A percentile compares a stretch with the other conserved stretches of the same genome.
These are phyloP conservation scores for Slavum lentiscoides DNA, from an alignment of 2,888 invertebrate species.

Conservation along the genomic window DNA sequence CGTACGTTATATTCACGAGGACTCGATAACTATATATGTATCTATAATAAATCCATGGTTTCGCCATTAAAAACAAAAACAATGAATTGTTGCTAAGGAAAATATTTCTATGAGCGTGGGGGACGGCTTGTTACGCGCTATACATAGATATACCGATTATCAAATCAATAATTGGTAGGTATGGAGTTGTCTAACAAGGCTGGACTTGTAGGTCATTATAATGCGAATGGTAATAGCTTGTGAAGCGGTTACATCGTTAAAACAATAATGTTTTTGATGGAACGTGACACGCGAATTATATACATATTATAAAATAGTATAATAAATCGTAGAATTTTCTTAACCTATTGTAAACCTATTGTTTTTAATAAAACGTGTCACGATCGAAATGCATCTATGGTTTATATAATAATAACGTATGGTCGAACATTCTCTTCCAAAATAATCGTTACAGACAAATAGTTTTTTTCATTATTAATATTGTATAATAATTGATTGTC, in stretches of 20 bases:
- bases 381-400: no score
- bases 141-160: not conserved
- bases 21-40: no score
- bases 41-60: not conserved
- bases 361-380: no score
- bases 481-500: no score
- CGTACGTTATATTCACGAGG: no score
- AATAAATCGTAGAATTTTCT: no score
- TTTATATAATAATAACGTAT: no score
- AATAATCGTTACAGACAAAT: no score
- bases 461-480: no score
- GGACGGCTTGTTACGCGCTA: not conserved
- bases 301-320: no score
- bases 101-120: not conserved
- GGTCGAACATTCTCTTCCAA: no score
- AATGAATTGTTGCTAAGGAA: constrained; percentile 35
- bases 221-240: not conserved
- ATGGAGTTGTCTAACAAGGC: constrained; percentile 2
- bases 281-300: not conserved
- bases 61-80: constrained; percentile 24
- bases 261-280: not conserved
- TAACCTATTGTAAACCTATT: no score
- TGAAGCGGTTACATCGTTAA: not conserved
- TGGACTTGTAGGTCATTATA: not conserved
- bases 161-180: constrained; percentile 30